These are phyloP conservation scores for Nymphalis c-album DNA, from an alignment of 2,888 invertebrate genomes.

Conservation along the genomic window DNA sequence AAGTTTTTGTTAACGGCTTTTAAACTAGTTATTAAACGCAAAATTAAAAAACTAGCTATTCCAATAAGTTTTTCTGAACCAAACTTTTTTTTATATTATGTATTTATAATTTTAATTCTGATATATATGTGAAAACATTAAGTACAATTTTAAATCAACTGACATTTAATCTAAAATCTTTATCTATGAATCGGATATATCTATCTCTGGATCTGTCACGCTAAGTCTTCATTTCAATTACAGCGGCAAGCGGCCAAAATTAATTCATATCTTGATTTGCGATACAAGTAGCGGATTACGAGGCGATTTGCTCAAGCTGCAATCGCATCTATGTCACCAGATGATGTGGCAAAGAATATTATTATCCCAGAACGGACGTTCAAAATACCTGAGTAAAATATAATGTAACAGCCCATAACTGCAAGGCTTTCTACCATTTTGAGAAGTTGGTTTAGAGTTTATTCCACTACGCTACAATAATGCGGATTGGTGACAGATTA, in stretches of 20 bases:
- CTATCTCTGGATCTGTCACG: conserved; percentile 53
- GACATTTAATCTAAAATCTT: conserved; percentile 1
- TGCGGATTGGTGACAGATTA: too few species aligned
- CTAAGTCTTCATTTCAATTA: conserved; percentile 73
- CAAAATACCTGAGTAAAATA: neutral
- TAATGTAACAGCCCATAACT: too few species aligned
- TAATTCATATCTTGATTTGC: conserved; percentile 74
- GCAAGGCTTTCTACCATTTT: too few species aligned
- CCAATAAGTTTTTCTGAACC: too few species aligned
- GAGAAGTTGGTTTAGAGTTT: too few species aligned
- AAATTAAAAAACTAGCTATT: too few species aligned
- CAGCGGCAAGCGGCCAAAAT: conserved; percentile 65
- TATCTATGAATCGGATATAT: conserved; percentile 19
- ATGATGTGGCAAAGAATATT: conserved; percentile 51
- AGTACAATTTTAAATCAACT: neutral
- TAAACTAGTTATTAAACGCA: too few species aligned
- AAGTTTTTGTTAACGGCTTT: too few species aligned
- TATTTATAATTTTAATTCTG: too few species aligned
- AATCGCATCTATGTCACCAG: conserved; percentile 63
- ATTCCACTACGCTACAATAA: too few species aligned
- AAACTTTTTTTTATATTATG: too few species aligned
- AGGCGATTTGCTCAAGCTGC: conserved; percentile 70
- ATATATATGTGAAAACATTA: too few species aligned
- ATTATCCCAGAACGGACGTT: conserved; percentile 2
- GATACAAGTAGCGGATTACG: conserved; percentile 73